phyloP scores from a whole-genome alignment of 1,140 invertebrate species.

The Heliconius eleuchia region DNA sequence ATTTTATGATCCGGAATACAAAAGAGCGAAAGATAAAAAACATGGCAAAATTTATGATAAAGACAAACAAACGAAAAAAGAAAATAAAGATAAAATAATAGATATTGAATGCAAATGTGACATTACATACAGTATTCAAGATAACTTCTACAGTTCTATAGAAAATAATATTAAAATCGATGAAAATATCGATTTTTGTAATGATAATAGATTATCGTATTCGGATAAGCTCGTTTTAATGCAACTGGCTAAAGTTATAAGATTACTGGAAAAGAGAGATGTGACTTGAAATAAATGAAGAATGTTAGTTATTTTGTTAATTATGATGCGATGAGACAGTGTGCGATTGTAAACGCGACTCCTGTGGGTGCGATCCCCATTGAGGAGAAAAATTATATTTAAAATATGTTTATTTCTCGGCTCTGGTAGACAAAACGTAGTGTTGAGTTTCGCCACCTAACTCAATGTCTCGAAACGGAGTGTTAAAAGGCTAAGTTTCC shows the following conservation, averaged over 20 bases:
- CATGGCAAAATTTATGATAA: neutral
- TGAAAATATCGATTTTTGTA: constrained; percentile 1
- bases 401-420: no score
- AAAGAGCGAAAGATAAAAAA: neutral
- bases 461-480: no score
- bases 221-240: constrained; percentile 50
- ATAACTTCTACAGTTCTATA: neutral
- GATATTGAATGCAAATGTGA: constrained; percentile 1
- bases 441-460: no score
- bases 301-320: neutral
- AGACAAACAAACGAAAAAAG: neutral
- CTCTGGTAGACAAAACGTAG: no score
- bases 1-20: constrained; percentile 22
- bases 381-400: no score
- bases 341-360: no score
- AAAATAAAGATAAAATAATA: constrained; percentile 20
- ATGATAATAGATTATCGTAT: neutral
- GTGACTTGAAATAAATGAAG: constrained; percentile 47
- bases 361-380: no score
- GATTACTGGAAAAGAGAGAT: constrained; percentile 60
- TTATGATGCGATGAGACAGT: no score
- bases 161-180: neutral
- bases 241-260: constrained; percentile 56
- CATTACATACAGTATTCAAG: neutral
- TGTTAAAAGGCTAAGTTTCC: no score